Base-by-base conservation (phyloP, 2,113 vertebrate genomes). In the Grus americana region DNA sequence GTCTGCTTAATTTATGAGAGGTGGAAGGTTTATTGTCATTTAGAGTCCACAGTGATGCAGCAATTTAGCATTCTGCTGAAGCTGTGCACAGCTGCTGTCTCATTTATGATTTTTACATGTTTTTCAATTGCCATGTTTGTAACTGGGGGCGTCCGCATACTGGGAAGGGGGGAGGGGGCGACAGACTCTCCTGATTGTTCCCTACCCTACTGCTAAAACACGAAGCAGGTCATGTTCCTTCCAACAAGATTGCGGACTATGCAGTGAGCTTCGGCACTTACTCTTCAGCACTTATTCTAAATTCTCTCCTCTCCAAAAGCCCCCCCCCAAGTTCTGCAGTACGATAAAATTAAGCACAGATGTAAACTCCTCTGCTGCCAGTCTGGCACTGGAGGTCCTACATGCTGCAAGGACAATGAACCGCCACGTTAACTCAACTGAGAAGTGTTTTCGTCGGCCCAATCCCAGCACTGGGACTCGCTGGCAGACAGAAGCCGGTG, bases 1-100 rank as follows among this genome's bases (percentile, higher is more conserved):
- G 98, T 90, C 98, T 98, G 97, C 98, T 98, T 98, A 98, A 98
- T 98, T 98, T 98, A 98, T 97, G 98, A 97, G 98, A 98, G 98
- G 97, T 98, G 98, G 98, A 98, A 98, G 97, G 98, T 98, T 98
- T 98, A 98, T 97, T 98, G 97, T 98, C 97, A 98, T 98, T 98
- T 97, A 97, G 97, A 98, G 97, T 96, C 97, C 95, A 87, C 88
- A 91, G 96, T 97, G 95, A 98, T 97, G 96, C 97, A 97, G 97
- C 97, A 97, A 98, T 97, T 97, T 92, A 96, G 79, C 96, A 96
- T 96, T 98, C 44, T 73, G 76, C 87, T 80, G 97, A 95, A 97
- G 97, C 96, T 93, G 91, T 94, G 95, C 86, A 50, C 96, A 97
- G 95, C 95, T 97, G 94, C 96, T 96, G 92, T 90, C 57, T 96